Percentiles rank a stretch among this genome's conserved stretches.
phyloP scores from a whole-genome alignment of 2,113 vertebrate genomes.

The Saccopteryx bilineata region DNA sequence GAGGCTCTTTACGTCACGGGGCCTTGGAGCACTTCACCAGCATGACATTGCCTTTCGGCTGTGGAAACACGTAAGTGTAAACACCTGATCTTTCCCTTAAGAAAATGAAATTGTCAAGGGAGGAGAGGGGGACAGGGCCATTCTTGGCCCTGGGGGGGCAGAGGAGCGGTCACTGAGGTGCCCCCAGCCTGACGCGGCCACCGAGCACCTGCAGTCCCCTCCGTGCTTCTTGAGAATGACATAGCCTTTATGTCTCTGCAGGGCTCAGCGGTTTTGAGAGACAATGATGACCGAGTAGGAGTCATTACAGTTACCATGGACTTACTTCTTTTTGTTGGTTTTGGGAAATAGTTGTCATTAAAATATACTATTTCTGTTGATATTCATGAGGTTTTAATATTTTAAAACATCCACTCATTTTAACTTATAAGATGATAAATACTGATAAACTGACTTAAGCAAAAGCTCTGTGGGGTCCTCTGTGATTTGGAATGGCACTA shows the following conservation, averaged over 20 bases:
- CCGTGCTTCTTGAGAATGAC: not conserved
- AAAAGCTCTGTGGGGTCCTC: not conserved
- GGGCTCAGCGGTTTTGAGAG: not conserved
- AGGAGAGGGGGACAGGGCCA: not conserved
- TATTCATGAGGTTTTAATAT: not conserved
- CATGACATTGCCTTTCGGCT: not conserved
- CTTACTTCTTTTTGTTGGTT: not conserved
- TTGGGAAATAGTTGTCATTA: not conserved
- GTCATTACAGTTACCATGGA: not conserved
- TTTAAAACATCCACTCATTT: not conserved
- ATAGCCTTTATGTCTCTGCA: not conserved
- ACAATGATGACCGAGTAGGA: not conserved
- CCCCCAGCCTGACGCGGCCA: accelerated
- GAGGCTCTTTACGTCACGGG: not conserved
- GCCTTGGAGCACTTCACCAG: not conserved
- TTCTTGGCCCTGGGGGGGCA: accelerated
- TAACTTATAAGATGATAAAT: not conserved
- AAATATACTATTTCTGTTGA: not conserved
- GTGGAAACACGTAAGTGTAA: not conserved
- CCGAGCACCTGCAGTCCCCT: too few species aligned
- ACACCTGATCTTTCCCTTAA: not conserved
- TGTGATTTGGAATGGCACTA: not conserved
- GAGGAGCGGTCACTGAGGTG: accelerated
- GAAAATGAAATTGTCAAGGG: not conserved
- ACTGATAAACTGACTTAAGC: not conserved